phyloP scores from a whole-genome alignment of 2,113 vertebrate species.

The Indicator maculatus region DNA sequence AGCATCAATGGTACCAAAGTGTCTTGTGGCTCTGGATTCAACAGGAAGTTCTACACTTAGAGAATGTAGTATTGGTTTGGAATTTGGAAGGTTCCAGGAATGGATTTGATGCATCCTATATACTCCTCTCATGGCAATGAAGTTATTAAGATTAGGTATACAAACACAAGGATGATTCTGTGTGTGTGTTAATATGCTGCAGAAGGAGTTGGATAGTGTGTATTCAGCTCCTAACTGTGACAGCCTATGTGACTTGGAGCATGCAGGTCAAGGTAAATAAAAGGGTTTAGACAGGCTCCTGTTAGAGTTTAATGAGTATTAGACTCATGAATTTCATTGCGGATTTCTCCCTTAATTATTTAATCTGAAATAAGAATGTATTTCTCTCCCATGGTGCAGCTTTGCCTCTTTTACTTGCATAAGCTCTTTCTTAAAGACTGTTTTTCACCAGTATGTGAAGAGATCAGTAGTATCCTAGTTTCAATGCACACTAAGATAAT shows the following conservation, averaged over 20 bases:
- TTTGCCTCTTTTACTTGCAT: neutral
- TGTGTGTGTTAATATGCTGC: neutral
- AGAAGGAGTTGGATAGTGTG: neutral
- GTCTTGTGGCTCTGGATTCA: neutral
- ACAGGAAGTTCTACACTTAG: neutral
- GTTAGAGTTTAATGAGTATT: neutral
- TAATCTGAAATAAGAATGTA: neutral
- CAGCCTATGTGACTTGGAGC: neutral
- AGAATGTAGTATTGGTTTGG: rapidly evolving
- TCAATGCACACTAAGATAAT: slow-evolving; percentile 33
- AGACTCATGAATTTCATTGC: neutral
- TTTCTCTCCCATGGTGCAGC: neutral
- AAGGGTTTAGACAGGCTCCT: neutral
- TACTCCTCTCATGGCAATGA: neutral
- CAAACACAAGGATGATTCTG: neutral
- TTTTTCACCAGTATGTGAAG: neutral
- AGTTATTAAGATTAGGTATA: neutral
- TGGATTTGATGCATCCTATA: neutral
- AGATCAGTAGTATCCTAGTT: neutral
- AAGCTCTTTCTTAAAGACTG: neutral
- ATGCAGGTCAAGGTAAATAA: neutral
- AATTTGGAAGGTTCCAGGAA: neutral
- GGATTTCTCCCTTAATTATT: neutral
- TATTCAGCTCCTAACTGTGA: neutral
- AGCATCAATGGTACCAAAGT: neutral